Evolutionary conservation across 2,797 vertebrate species (phyloP).

Genomic region (Holocentrus rufus): DNA sequence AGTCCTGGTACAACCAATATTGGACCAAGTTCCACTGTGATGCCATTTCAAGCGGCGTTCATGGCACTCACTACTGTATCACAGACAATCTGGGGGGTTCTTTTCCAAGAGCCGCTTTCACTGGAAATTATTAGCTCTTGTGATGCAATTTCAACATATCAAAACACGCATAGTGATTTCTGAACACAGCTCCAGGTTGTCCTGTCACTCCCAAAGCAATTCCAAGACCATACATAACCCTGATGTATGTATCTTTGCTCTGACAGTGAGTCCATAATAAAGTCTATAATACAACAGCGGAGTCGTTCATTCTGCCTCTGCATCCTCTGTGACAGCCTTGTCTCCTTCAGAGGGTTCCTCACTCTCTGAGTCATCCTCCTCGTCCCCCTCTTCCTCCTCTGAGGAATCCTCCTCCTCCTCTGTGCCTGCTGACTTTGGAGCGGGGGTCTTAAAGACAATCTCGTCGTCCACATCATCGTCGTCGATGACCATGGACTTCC

Average conservation of each 20-base stretch:
- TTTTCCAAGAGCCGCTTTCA: conserved; percentile 5
- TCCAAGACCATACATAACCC: conserved; percentile 11
- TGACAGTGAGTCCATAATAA: conserved; percentile 9
- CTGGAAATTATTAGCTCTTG: neutral
- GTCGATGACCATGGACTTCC: conserved; percentile 76
- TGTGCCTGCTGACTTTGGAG: conserved; percentile 43
- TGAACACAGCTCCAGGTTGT: conserved; percentile 28
- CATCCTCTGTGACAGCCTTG: conserved; percentile 15
- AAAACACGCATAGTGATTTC: conserved; percentile 14
- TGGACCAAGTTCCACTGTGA: neutral
- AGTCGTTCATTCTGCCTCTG: conserved; percentile 42
- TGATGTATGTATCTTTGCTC: conserved; percentile 11
- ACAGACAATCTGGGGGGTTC: conserved; percentile 7
- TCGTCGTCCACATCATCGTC: conserved; percentile 82
- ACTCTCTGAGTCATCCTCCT: conserved; percentile 1
- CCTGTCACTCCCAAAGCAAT: neutral
- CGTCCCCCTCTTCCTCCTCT: conserved; percentile 41
- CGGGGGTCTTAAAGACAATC: conserved; percentile 80
- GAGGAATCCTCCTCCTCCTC: conserved; percentile 48
- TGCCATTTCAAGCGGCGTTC: neutral
- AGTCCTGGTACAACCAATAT: conserved; percentile 2
- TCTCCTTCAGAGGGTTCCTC: conserved; percentile 39
- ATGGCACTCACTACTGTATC: neutral
- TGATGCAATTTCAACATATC: conserved; percentile 12
- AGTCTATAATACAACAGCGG: conserved; percentile 37